Base-by-base conservation (phyloP, 2,113 vertebrate genomes). In the Xenotilapia leptura region DNA sequence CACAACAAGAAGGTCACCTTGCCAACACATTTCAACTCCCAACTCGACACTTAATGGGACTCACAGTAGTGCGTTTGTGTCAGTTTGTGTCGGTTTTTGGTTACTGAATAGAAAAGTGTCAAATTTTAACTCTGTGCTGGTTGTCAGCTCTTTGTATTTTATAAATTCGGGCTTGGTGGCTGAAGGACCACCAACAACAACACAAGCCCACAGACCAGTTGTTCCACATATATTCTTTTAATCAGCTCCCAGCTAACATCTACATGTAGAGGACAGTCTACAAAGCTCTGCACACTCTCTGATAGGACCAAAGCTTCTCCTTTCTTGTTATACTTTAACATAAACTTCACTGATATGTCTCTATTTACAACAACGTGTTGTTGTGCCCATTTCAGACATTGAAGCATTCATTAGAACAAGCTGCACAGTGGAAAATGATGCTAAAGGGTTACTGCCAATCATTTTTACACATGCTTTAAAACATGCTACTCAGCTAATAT, bases 401-500 rank as follows among this genome's bases (percentile, higher is more conserved):
- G 65, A 42, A 5, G 3, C 5, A 14, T 42, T 15, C 5, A 4
- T 45, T 73, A 26, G 21, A 73, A 73, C 13, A 26, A 73, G 12
- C 38, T 73, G 65, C 38, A 26, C 7, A 23, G 3, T 26, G 38
- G 23, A 42, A 15, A 70, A 70, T 73, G 3, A 42, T 9, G 21
- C 38, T 17, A 15, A 73, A 73, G 1, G 7, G 12, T 23, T 14
- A 42, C 36, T 21, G 62, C 19, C 13, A 23, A 42, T 42, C n/a
- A 3, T 42, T 70, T 70, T 15, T 10, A 14, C 65, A 15, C 12
- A 9, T 6, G 12, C 12, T 40, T 40, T 14, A 40, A 70, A 70
- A 70, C 0, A 0, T 26, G 38, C n/a, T 42, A 42, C 0, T 14
- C 0, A 40, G 10, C 33, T 65, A n/a, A 2, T 13, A n/a, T 13